Evolutionary conservation across 2,113 vertebrate genomes (phyloP).

Genomic region (Ahaetulla prasina): DNA sequence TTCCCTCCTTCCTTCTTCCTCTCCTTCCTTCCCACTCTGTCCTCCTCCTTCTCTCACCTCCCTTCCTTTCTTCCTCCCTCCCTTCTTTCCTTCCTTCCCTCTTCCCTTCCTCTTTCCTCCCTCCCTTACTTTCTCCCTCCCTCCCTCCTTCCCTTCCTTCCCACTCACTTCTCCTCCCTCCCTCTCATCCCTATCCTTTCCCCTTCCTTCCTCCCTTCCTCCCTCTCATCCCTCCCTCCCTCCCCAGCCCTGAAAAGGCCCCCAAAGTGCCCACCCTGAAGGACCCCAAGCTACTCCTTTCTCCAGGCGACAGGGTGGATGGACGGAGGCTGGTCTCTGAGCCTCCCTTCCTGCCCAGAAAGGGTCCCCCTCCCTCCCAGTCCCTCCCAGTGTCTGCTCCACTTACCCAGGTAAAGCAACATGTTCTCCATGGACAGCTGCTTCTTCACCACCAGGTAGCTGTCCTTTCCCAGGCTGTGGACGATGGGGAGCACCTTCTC

Average conservation of each 20-base stretch:
- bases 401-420: constrained; percentile 81
- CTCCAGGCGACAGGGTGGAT: background rate
- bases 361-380: background rate
- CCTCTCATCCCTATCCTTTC: too few relatives aligned
- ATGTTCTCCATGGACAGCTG: constrained; percentile 84
- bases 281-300: background rate
- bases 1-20: too few relatives aligned
- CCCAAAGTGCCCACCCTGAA: background rate
- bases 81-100: fast-evolving
- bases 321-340: background rate
- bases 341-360: background rate
- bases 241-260: background rate
- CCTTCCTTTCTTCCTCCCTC: too few relatives aligned
- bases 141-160: fast-evolving
- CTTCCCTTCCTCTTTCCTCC: fast-evolving
- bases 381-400: too few relatives aligned
- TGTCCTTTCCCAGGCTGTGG: constrained; percentile 80
- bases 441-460: constrained; percentile 87
- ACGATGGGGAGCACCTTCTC: constrained; percentile 89
- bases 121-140: fast-evolving
- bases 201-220: fast-evolving
- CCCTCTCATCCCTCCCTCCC: too few relatives aligned
- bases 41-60: fast-evolving
- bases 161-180: too few relatives aligned
- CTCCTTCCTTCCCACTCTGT: too few relatives aligned